Evolutionary conservation across 1,140 invertebrate genomes (phyloP), one percentile per base, ranked within the genome.

Genomic region (Gyrodactylus bullatarudis): DNA sequence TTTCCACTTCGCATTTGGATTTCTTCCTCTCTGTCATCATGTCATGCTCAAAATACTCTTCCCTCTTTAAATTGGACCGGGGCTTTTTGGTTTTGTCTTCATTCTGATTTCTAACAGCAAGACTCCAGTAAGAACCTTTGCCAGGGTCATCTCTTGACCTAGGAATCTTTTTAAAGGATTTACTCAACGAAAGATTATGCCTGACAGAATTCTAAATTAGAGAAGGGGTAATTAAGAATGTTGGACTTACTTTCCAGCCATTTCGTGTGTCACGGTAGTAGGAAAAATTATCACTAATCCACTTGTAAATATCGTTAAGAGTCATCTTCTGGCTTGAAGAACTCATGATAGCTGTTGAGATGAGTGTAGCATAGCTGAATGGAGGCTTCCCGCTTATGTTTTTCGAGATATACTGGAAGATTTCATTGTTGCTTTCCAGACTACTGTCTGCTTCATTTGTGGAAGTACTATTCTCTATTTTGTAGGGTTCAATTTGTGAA

Each of bases 271-370:
- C 84, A 78, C 84, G 84, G 77, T 86, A 87, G 77, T 86, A 83
- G 0, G 81, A 81, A 78, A 82, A 83, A 77, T 83, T 81, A 20
- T 82, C 79, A 77, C 79, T 79, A 26, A 83, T 83, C 82, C 82
- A 83, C 74, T 81, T 78, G 76, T 83, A 83, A 75, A 83, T 83
- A 76, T 83, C 82, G 77, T 79, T 81, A 27, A 83, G 76, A 68
- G 82, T 83, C 82, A 83, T 82, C 79, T 81, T 82, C 77, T 82
- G 81, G 76, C 78, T 79, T 68, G 83, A 79, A 21, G 85, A 85
- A 80, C 85, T 87, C 78, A 85, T 86, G 75, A 87, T 87, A 16
- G 86, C 86, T 76, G 86, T 81, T 75, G 85, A 82, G 75, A 87
- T 87, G 77, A 87, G 82, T 76, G 84, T 86, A 54, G 86, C 86